phyloP scores from a whole-genome alignment of 2,888 invertebrate genomes.

The Petrophora chlorosata region DNA sequence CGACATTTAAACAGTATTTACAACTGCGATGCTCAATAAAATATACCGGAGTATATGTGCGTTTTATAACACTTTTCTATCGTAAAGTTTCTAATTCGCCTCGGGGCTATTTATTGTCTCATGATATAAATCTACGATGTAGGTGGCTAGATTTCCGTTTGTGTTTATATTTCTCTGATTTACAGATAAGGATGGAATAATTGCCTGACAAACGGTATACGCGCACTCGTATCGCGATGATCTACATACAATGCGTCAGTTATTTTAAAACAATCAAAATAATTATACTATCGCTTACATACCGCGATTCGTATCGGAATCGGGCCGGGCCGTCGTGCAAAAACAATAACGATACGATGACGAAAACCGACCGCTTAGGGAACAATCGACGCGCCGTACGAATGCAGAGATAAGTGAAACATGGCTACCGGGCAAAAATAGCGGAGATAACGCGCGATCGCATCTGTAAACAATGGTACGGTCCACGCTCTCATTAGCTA shows the following conservation, averaged over 20 bases:
- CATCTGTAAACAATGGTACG: conserved; percentile 79
- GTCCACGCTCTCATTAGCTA: conserved; percentile 80
- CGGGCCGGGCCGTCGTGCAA: conserved; percentile 37
- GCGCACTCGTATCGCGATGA: conserved; percentile 37
- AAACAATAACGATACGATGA: conserved; percentile 61
- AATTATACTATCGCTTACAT: conserved; percentile 49
- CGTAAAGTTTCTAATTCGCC: conserved; percentile 18
- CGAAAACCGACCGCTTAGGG: conserved; percentile 63
- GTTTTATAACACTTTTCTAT: conserved; percentile 13
- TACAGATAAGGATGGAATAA: conserved; percentile 35
- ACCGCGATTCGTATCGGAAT: conserved; percentile 43
- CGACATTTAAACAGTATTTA: conserved; percentile 8
- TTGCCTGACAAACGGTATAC: conserved; percentile 29
- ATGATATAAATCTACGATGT: conserved; percentile 23
- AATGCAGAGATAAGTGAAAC: conserved; percentile 75
- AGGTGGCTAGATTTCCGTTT: conserved; percentile 21
- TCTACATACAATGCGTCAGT: conserved; percentile 42
- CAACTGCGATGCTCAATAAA: conserved; percentile 8
- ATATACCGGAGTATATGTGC: conserved; percentile 3
- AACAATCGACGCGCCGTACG: conserved; percentile 71
- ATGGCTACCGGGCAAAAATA: conserved; percentile 78
- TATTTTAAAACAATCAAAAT: conserved; percentile 52
- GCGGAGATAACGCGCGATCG: conserved; percentile 71
- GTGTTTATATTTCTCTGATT: conserved; percentile 35
- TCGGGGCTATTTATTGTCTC: conserved; percentile 13